phyloP scores from a whole-genome alignment of 1,140 invertebrate genomes.

The Sesamia nonagrioides region DNA sequence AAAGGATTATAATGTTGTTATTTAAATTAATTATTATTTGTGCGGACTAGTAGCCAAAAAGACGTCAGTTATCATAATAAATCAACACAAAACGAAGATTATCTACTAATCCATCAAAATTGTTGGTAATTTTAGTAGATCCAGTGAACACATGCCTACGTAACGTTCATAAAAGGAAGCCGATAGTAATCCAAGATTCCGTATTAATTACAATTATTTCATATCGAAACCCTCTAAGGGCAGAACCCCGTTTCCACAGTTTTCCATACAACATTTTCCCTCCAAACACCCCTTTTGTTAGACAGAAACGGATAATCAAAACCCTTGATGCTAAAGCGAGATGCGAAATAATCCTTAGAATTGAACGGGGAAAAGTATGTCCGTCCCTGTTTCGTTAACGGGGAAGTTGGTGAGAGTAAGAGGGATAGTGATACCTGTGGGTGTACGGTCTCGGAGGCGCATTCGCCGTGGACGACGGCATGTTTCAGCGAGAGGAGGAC shows the following conservation, averaged over 20 bases:
- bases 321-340: not conserved
- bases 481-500: constrained; percentile 95
- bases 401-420: constrained; percentile 54
- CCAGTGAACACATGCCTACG: constrained; percentile 8
- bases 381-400: constrained; percentile 55
- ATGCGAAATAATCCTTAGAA: not conserved
- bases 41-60: too few relatives aligned
- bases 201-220: constrained; percentile 71
- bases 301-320: constrained; percentile 27
- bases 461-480: constrained; percentile 94
- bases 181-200: constrained; percentile 52
- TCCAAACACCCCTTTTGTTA: constrained; percentile 38
- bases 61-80: not conserved
- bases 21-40: too few relatives aligned
- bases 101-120: not conserved
- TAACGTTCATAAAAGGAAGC: constrained; percentile 51
- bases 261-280: constrained; percentile 49
- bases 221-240: constrained; percentile 51
- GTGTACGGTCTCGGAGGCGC: constrained; percentile 74
- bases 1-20: too few relatives aligned
- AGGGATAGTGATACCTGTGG: constrained; percentile 76
- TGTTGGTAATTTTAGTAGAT: constrained; percentile 41
- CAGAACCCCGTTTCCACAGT: constrained; percentile 50
- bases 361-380: constrained; percentile 21
- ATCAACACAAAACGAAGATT: not conserved